Percentiles rank a stretch among this genome's conserved stretches.
phyloP scores from a whole-genome alignment of 2,797 vertebrate species.

The Poecilia velifera region DNA sequence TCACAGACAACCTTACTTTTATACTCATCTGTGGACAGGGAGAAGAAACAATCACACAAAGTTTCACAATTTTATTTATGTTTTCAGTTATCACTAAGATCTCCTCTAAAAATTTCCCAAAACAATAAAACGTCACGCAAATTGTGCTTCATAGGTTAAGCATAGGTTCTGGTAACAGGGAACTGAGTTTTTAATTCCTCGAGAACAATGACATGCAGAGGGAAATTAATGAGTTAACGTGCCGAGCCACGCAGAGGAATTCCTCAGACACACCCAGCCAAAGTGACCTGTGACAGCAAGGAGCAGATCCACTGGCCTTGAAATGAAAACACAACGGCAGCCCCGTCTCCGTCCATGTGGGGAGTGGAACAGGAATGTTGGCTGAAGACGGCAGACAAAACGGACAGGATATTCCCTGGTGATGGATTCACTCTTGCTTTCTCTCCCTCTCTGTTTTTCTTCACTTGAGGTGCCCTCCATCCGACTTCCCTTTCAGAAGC shows the following conservation, averaged over 20 bases:
- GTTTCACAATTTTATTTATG: constrained; percentile 4
- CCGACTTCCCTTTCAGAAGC: constrained; percentile 67
- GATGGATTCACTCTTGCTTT: constrained; percentile 55
- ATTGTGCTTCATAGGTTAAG: not conserved
- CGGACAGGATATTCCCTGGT: constrained; percentile 35
- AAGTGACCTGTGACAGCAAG: constrained; percentile 72
- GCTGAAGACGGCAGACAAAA: constrained; percentile 19
- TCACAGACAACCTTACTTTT: constrained; percentile 92
- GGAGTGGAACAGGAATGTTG: constrained; percentile 71
- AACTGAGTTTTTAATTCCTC: not conserved
- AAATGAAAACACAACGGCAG: constrained; percentile 65
- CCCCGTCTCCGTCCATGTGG: constrained; percentile 46
- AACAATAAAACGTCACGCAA: not conserved
- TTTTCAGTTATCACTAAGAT: not conserved
- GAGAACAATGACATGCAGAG: constrained; percentile 19
- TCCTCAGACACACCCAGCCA: constrained; percentile 71
- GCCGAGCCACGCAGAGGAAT: constrained; percentile 73
- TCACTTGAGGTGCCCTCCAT: constrained; percentile 43
- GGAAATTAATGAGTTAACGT: constrained; percentile 50
- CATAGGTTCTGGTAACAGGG: not conserved
- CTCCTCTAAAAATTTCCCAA: not conserved
- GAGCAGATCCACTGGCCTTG: constrained; percentile 66
- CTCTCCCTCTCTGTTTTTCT: constrained; percentile 38
- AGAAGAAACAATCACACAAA: constrained; percentile 10
- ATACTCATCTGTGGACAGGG: constrained; percentile 83